Percentiles rank a stretch among this genome's conserved stretches.
Evolutionary conservation across 2,797 vertebrate species (phyloP).

Genomic region (Rhadinocentrus ornatus): DNA sequence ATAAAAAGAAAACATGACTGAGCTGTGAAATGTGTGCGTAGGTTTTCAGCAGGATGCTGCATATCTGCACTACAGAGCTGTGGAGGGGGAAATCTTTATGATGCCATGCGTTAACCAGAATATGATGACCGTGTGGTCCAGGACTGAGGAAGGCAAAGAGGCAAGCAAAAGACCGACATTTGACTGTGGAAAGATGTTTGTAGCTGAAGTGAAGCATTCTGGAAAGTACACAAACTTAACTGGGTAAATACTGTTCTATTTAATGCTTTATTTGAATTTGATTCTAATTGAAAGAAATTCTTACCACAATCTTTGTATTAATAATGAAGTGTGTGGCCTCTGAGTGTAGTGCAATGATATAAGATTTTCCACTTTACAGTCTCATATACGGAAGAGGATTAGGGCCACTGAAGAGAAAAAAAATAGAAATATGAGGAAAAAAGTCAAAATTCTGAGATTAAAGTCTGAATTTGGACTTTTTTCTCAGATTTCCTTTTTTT

Average conservation of each 20-base stretch:
- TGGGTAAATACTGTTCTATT: slow-evolving; percentile 48
- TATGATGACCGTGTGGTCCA: slow-evolving; percentile 18
- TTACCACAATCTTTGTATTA: neutral
- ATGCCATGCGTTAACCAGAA: slow-evolving; percentile 42
- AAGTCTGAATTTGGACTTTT: too few species aligned
- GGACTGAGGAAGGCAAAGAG: neutral
- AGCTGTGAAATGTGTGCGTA: slow-evolving; percentile 1
- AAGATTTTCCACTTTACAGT: neutral
- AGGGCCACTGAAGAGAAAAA: too few species aligned
- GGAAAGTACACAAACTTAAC: slow-evolving; percentile 59
- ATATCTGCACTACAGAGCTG: slow-evolving; percentile 55
- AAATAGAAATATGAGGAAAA: too few species aligned
- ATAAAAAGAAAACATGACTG: slow-evolving; percentile 1
- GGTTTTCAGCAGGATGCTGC: slow-evolving; percentile 11
- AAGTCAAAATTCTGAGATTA: too few species aligned
- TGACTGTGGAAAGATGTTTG: slow-evolving; percentile 25
- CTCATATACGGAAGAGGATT: too few species aligned
- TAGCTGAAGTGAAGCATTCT: slow-evolving; percentile 49
- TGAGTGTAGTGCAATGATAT: neutral
- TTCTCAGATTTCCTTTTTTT: too few species aligned
- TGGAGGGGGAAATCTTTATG: slow-evolving; percentile 67
- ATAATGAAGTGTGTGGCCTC: neutral
- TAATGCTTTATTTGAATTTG: neutral
- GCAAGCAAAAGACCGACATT: neutral
- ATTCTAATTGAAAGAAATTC: neutral